Conservation (phyloP, 1,140 invertebrate genomes). For the Solenopsis fugax region DNA sequence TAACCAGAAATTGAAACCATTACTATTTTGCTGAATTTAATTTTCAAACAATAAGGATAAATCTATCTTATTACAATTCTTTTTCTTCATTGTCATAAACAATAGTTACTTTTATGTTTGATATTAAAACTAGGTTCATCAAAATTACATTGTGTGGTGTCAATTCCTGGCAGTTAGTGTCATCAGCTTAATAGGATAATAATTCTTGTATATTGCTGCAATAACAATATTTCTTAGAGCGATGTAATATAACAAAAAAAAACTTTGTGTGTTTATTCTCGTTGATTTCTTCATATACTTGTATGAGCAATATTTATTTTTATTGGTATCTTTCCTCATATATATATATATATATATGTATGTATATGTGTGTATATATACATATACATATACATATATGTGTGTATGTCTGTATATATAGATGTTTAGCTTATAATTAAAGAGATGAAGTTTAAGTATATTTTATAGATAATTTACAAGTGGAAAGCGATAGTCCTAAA, state of each 20-base stretch:
- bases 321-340: neutral
- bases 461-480: conserved; percentile 21
- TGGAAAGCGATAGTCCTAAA: neutral
- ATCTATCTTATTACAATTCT: no score
- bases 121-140: neutral
- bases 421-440: neutral
- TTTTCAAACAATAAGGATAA: no score
- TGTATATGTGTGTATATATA: no score
- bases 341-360: neutral
- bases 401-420: no score
- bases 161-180: neutral
- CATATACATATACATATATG: neutral
- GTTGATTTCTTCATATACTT: neutral
- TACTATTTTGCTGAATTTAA: no score
- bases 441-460: neutral
- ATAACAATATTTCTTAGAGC: neutral
- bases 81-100: neutral
- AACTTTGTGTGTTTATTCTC: neutral
- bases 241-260: neutral
- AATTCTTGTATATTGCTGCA: neutral
- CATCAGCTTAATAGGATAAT: neutral
- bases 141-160: neutral
- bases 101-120: neutral
- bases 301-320: neutral
- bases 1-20: neutral